Evolutionary conservation across 2,888 invertebrate genomes (phyloP).

Genomic region (Parasteatoda lunata): DNA sequence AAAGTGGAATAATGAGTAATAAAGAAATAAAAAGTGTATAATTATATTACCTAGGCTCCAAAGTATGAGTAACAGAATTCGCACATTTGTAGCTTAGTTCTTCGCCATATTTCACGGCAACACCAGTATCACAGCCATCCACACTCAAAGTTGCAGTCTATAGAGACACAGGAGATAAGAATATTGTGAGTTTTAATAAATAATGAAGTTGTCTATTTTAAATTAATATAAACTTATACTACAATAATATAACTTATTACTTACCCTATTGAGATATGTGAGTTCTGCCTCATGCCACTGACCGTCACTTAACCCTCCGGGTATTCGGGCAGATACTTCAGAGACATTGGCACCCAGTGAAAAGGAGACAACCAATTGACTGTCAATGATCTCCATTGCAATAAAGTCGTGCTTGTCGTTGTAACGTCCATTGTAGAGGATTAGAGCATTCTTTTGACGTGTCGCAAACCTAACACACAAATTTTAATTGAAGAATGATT

Average conservation of each 20-base stretch:
- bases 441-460: conserved; percentile 85
- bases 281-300: conserved; percentile 91
- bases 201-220: background rate
- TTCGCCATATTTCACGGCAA: conserved; percentile 83
- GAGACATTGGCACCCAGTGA: conserved; percentile 87
- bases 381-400: conserved; percentile 86
- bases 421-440: conserved; percentile 96
- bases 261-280: conserved; percentile 86
- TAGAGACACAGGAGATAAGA: conserved; percentile 62
- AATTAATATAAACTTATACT: background rate
- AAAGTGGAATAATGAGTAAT: background rate
- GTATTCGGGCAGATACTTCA: conserved; percentile 77
- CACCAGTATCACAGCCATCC: conserved; percentile 89
- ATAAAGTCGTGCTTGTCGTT: conserved; percentile 96
- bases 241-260: conserved; percentile 50
- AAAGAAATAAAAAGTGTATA: background rate
- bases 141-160: conserved; percentile 87
- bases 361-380: conserved; percentile 86
- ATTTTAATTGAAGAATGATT: background rate
- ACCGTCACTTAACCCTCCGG: conserved; percentile 86
- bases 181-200: background rate
- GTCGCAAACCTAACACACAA: conserved; percentile 86
- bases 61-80: conserved; percentile 82
- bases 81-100: conserved; percentile 88
- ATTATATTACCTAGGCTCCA: conserved; percentile 80